These are phyloP conservation scores for Hecatera dysodea DNA, from an alignment of 2,888 invertebrate species.

Conservation along the genomic window DNA sequence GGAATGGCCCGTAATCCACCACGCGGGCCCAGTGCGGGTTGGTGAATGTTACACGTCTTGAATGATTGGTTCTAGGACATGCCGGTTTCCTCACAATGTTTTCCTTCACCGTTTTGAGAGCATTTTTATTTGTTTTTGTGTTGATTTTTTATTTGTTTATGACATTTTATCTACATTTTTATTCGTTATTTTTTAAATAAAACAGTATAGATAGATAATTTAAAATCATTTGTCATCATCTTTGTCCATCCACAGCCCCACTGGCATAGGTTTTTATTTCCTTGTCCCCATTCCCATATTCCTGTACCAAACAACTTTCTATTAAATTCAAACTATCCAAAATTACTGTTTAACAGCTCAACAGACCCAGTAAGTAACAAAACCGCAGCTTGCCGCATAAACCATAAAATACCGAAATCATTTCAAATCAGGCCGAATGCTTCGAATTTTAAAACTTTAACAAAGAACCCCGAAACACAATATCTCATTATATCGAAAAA, in stretches of 20 bases:
- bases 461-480: conserved; percentile 84
- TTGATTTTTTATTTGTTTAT: too few relatives aligned
- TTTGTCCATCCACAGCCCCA: background rate
- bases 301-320: background rate
- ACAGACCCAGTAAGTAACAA: conserved; percentile 42
- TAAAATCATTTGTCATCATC: background rate
- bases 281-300: background rate
- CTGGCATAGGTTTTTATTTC: background rate
- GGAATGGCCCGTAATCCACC: too few relatives aligned
- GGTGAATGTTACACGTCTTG: too few relatives aligned
- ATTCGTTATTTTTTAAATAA: background rate
- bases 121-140: too few relatives aligned
- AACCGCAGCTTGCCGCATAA: conserved; percentile 62
- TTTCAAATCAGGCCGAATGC: conserved; percentile 69
- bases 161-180: too few relatives aligned
- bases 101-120: too few relatives aligned
- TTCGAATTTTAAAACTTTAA: conserved; percentile 77
- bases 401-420: conserved; percentile 67
- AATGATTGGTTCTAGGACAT: too few relatives aligned
- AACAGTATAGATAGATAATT: background rate
- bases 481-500: conserved; percentile 88
- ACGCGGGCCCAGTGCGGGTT: too few relatives aligned
- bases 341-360: conserved; percentile 40
- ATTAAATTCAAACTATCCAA: background rate
- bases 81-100: too few relatives aligned